Evolutionary conservation across 64 coral and sea anemone genomes (phyloP).

Genomic region (Dendrophyllia cribrosa): DNA sequence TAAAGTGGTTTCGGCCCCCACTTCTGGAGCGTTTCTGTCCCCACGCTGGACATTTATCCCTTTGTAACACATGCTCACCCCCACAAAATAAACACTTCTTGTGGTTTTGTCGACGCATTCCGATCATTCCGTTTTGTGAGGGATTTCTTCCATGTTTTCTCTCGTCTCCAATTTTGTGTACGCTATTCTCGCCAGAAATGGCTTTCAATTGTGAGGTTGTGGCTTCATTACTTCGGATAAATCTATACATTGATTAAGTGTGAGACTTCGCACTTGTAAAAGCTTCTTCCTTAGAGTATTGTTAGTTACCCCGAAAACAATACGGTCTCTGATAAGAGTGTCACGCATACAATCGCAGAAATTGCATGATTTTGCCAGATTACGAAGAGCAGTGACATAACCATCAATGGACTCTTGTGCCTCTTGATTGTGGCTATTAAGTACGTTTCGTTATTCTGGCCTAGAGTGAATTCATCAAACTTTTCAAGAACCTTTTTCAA

Average conservation of each 20-base stretch:
- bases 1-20: not conserved
- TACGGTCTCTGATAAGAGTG: conserved; percentile 14
- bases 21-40: conserved; percentile 1
- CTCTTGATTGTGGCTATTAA: conserved; percentile 49
- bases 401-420: no score
- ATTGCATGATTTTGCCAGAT: conserved; percentile 33
- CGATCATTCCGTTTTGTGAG: not conserved
- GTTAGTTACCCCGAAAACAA: not conserved
- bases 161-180: not conserved
- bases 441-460: conserved; percentile 14
- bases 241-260: conserved; percentile 14
- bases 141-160: no score
- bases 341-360: conserved; percentile 34
- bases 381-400: conserved; percentile 8
- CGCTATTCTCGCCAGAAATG: no score
- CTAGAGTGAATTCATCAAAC: no score
- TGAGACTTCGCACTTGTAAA: not conserved
- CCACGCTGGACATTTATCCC: conserved; percentile 34
- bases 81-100: not conserved
- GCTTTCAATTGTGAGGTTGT: not conserved
- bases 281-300: conserved; percentile 33
- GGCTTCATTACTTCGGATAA: not conserved
- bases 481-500: not conserved
- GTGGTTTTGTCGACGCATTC: not conserved
- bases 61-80: not conserved